phyloP scores from a whole-genome alignment of 2,113 vertebrate genomes.

The Todiramphus chloris region DNA sequence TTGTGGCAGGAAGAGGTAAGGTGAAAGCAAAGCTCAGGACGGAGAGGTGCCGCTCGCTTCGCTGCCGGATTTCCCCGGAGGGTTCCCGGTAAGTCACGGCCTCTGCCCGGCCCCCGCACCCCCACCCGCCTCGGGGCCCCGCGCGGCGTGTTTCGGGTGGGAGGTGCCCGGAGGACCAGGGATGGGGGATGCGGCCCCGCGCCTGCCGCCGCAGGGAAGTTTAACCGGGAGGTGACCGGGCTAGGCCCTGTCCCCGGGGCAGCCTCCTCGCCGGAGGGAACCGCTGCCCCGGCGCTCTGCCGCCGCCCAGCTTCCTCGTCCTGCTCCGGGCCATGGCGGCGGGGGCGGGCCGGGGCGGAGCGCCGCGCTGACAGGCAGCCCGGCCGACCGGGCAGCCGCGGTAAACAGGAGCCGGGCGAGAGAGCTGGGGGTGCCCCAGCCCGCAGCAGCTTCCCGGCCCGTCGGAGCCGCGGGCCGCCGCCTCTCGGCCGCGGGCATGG shows the following conservation, averaged over 20 bases:
- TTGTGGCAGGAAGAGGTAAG: background rate
- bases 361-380: background rate
- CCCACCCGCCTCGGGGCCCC: background rate
- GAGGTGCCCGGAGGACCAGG: background rate
- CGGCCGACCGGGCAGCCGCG: background rate
- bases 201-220: background rate
- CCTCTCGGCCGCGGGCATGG: background rate
- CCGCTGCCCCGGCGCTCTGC: background rate
- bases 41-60: fast-evolving
- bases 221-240: too few relatives aligned
- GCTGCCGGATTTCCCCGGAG: fast-evolving
- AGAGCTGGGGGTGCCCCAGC: background rate
- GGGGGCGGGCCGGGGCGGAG: background rate
- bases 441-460: background rate
- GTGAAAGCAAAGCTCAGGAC: background rate
- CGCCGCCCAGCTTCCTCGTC: background rate
- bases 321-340: slow-evolving; percentile 1
- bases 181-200: too few relatives aligned
- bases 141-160: background rate
- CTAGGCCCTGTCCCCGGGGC: background rate
- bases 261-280: background rate
- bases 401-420: background rate
- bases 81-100: background rate
- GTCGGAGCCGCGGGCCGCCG: too few relatives aligned
- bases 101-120: too few relatives aligned